Percentiles rank a stretch among this genome's conserved stretches.
These are phyloP conservation scores for Pomacea canaliculata DNA, from an alignment of 2,888 invertebrate genomes.

Conservation along the genomic window DNA sequence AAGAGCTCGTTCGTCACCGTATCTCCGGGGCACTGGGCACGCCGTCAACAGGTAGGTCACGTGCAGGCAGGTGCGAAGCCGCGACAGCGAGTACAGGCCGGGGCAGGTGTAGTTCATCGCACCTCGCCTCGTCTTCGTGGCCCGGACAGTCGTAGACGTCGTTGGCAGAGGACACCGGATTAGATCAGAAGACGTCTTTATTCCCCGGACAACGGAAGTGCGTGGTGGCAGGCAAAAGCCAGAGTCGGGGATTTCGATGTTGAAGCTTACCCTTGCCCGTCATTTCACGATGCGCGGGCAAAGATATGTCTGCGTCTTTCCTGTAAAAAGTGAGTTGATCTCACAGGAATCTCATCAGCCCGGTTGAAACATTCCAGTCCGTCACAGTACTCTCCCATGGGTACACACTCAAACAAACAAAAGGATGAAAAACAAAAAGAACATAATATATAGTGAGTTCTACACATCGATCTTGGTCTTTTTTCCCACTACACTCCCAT, in stretches of 20 bases:
- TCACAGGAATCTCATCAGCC: too few relatives aligned
- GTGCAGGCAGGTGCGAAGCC: constrained; percentile 27
- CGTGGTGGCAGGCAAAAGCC: not conserved
- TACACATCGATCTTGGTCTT: too few relatives aligned
- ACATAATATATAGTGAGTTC: too few relatives aligned
- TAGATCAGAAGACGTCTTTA: constrained; percentile 56
- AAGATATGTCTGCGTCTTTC: too few relatives aligned
- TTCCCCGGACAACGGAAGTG: constrained; percentile 17
- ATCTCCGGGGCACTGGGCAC: constrained; percentile 29
- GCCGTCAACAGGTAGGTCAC: constrained; percentile 35
- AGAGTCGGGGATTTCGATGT: too few relatives aligned
- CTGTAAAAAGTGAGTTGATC: too few relatives aligned
- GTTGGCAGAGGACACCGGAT: constrained; percentile 49
- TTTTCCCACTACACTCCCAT: not conserved
- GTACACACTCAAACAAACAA: too few relatives aligned
- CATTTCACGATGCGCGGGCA: too few relatives aligned
- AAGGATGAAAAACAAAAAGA: too few relatives aligned
- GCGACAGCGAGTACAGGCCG: constrained; percentile 21
- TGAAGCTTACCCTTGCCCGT: too few relatives aligned
- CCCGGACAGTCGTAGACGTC: constrained; percentile 52
- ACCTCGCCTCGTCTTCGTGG: constrained; percentile 70
- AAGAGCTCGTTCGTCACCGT: constrained; percentile 42
- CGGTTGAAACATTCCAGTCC: too few relatives aligned
- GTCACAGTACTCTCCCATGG: too few relatives aligned
- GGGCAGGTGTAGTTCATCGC: constrained; percentile 18